phyloP scores from a whole-genome alignment of 1,140 invertebrate species.

The Probaryconus sp. region DNA sequence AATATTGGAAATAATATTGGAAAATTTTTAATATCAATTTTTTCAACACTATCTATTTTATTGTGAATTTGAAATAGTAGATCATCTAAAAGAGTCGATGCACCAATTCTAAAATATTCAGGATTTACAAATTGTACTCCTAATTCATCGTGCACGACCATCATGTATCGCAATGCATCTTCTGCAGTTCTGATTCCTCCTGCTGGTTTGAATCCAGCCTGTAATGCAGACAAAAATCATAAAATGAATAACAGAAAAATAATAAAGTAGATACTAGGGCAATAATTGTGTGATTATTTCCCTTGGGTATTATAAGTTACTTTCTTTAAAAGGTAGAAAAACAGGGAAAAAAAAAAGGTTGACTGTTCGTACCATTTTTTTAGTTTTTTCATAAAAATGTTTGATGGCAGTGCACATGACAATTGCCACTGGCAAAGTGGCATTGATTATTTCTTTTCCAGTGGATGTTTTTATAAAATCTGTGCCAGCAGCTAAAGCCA shows the following conservation, averaged over 20 bases:
- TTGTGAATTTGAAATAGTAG: no score
- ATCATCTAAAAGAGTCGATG: slow-evolving; percentile 91
- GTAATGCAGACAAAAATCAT: no score
- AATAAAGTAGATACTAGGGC: slow-evolving; percentile 17
- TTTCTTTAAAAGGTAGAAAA: background rate
- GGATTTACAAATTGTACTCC: slow-evolving; percentile 92
- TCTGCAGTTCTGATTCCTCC: slow-evolving; percentile 94
- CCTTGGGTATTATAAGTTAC: slow-evolving; percentile 3
- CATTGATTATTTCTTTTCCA: slow-evolving; percentile 97
- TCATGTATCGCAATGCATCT: slow-evolving; percentile 93
- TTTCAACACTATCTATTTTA: no score
- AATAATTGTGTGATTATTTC: slow-evolving; percentile 13
- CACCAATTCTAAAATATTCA: slow-evolving; percentile 94
- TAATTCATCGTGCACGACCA: slow-evolving; percentile 90
- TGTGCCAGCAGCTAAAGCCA: slow-evolving; percentile 96
- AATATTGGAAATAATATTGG: no score
- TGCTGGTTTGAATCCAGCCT: slow-evolving; percentile 98
- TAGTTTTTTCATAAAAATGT: slow-evolving; percentile 86
- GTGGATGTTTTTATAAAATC: slow-evolving; percentile 99
- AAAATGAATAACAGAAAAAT: slow-evolving; percentile 58
- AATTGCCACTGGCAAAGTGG: slow-evolving; percentile 92
- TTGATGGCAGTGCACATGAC: slow-evolving; percentile 97
- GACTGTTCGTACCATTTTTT: slow-evolving; percentile 82
- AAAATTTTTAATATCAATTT: no score
- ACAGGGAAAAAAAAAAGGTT: background rate